These are phyloP conservation scores for Thereva nobilitata DNA, from an alignment of 2,888 invertebrate genomes.

Conservation along the genomic window DNA sequence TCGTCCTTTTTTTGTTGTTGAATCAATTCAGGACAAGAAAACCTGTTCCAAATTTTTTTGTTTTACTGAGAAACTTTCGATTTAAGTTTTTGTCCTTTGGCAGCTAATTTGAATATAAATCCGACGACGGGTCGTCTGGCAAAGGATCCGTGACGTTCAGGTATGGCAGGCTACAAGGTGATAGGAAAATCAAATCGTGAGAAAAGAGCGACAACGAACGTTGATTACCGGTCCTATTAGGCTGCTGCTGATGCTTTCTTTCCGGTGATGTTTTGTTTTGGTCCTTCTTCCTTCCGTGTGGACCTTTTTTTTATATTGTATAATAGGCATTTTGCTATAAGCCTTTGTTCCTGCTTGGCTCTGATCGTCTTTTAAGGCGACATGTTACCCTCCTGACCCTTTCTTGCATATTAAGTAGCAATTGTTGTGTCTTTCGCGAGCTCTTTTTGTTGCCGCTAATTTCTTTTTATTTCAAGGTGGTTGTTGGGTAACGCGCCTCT, in stretches of 20 bases:
- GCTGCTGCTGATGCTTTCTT: constrained; percentile 19
- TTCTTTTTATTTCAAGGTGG: constrained; percentile 36
- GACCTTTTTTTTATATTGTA: constrained; percentile 6
- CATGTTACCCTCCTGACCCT: constrained; percentile 30
- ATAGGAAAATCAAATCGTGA: constrained; percentile 11
- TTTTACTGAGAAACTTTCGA: constrained; percentile 8
- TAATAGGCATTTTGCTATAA: constrained; percentile 5
- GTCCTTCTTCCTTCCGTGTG: constrained; percentile 15
- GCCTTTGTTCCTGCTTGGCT: constrained; percentile 3
- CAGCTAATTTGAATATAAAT: constrained; percentile 24
- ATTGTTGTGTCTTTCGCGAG: constrained; percentile 40
- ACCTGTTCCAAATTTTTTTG: constrained; percentile 14
- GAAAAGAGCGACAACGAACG: constrained; percentile 19
- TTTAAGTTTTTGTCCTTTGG: background rate
- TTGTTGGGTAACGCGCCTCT: constrained; percentile 1
- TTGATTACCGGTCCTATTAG: background rate
- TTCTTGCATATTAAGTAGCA: constrained; percentile 42
- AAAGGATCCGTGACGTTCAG: background rate
- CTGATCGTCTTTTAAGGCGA: constrained; percentile 25
- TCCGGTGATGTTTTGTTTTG: constrained; percentile 26
- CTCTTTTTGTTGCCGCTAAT: constrained; percentile 36
- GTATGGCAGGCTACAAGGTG: constrained; percentile 5
- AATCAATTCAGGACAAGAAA: background rate
- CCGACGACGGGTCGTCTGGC: constrained; percentile 19
- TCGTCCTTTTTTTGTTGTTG: background rate